Percentiles rank a stretch among this genome's conserved stretches.
phyloP scores from a whole-genome alignment of 2,797 vertebrate species.

The Labeo calbasu region DNA sequence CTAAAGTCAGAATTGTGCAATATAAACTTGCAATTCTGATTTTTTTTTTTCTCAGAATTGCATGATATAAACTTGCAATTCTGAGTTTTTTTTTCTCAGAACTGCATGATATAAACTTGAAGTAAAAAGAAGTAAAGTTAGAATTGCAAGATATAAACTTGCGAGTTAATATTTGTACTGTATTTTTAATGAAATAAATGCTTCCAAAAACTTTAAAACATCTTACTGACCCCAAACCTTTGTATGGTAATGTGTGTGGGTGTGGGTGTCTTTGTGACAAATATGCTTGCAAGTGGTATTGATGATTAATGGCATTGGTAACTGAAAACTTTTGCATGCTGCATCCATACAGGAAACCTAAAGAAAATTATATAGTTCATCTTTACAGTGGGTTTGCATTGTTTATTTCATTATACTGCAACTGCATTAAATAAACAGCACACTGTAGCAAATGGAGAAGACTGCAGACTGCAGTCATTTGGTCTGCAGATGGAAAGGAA shows the following conservation, averaged over 20 bases:
- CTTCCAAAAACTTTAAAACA: neutral
- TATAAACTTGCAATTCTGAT: no score
- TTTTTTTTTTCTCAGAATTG: no score
- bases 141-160: neutral
- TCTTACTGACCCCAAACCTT: neutral
- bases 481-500: constrained; percentile 8
- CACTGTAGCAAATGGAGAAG: constrained; percentile 1
- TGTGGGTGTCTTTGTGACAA: neutral
- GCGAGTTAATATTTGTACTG: no score
- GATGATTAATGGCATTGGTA: neutral
- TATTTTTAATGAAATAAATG: neutral
- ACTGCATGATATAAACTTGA: neutral
- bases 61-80: no score
- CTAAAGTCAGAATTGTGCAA: neutral
- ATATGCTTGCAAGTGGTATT: neutral
- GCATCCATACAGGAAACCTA: neutral
- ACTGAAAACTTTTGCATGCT: neutral
- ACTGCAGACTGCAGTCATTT: neutral
- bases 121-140: neutral
- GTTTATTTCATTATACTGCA: neutral
- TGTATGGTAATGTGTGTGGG: neutral
- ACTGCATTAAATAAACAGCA: neutral
- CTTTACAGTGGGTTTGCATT: neutral
- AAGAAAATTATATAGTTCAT: neutral
- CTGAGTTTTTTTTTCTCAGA: neutral